A percentile compares a stretch with the other conserved stretches of the same genome.
phyloP scores from a whole-genome alignment of 2,797 vertebrate genomes.

The Sebastes jordani region DNA sequence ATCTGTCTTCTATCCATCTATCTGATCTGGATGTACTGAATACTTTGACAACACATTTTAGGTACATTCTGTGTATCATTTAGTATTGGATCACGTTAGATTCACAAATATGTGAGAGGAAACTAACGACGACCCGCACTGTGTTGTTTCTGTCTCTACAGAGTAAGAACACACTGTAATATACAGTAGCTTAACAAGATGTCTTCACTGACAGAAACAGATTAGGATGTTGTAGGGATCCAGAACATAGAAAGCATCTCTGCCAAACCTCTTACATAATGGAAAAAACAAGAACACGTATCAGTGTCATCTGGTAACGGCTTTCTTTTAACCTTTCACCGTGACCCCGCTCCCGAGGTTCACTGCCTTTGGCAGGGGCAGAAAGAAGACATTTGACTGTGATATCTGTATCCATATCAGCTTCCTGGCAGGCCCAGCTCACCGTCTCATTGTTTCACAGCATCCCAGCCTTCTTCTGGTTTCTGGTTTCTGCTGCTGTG shows the following conservation, averaged over 20 bases:
- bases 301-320: constrained; percentile 21
- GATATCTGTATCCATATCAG: constrained; percentile 54
- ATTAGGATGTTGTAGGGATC: constrained; percentile 8
- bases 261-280: constrained; percentile 38
- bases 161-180: not conserved
- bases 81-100: not conserved
- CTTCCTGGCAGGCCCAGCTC: constrained; percentile 32
- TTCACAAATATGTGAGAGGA: not conserved
- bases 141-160: not conserved
- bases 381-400: constrained; percentile 36
- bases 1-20: not conserved
- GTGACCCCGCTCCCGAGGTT: constrained; percentile 49
- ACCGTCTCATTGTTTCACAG: constrained; percentile 50
- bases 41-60: not conserved
- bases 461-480: constrained; percentile 40
- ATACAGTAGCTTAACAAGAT: not conserved
- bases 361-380: constrained; percentile 38
- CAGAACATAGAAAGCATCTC: constrained; percentile 3
- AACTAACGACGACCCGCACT: not conserved
- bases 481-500: constrained; percentile 59
- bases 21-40: not conserved
- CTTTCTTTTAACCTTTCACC: constrained; percentile 52
- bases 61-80: not conserved
- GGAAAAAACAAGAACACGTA: constrained; percentile 14
- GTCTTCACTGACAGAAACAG: not conserved